These are phyloP conservation scores for Camponotus floridanus DNA, from an alignment of 1,140 invertebrate species.

Conservation along the genomic window DNA sequence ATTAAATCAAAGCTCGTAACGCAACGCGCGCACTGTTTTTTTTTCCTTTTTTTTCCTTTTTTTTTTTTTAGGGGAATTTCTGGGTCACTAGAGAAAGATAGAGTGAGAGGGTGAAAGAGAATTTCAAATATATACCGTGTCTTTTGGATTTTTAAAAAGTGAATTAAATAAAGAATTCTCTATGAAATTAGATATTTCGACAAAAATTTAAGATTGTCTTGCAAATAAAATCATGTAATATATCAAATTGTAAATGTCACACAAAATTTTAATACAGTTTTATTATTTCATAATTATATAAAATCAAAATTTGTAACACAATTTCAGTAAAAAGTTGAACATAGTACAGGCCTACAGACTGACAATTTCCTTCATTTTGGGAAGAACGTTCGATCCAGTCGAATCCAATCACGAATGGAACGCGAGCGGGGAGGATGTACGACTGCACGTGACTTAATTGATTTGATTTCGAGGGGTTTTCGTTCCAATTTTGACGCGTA, in stretches of 20 bases:
- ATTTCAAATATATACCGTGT: no score
- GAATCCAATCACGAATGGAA: constrained; percentile 62
- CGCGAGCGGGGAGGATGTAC: constrained; percentile 46
- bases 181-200: not conserved
- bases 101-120: no score
- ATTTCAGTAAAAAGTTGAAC: not conserved
- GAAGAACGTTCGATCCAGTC: constrained; percentile 76
- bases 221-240: not conserved
- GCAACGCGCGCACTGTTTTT: constrained; percentile 19
- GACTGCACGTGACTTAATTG: constrained; percentile 80
- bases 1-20: constrained; percentile 62
- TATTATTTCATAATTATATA: not conserved
- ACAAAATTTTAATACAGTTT: not conserved
- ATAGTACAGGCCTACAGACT: not conserved
- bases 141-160: no score
- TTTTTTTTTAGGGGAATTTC: not conserved
- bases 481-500: constrained; percentile 74
- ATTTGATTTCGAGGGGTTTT: constrained; percentile 82
- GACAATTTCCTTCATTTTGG: constrained; percentile 77
- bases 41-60: not conserved
- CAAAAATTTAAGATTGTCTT: not conserved
- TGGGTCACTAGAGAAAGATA: constrained; percentile 26
- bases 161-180: not conserved
- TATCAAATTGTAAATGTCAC: not conserved
- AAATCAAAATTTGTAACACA: not conserved